Conservation (phyloP, 2,113 vertebrate genomes). For the Elaphurus davidianus region DNA sequence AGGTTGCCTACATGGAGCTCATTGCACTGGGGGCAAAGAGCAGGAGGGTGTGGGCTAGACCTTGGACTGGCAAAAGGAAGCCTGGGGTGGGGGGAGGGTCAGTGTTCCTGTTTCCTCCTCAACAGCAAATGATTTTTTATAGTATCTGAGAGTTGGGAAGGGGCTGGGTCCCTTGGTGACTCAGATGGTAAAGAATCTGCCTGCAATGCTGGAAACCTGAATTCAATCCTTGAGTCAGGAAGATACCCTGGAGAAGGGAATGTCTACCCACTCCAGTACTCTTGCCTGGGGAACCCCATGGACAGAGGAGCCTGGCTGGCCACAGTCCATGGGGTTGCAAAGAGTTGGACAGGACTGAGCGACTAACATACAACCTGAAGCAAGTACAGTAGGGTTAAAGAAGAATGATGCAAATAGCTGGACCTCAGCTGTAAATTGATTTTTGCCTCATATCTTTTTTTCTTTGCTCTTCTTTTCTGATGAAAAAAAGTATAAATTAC, state of each 20-base stretch:
- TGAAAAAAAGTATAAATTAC: background rate
- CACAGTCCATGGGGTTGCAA: background rate
- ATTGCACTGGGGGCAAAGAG: background rate
- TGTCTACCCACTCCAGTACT: background rate
- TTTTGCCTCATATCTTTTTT: constrained; percentile 49
- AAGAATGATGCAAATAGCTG: constrained; percentile 5
- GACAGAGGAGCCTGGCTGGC: background rate
- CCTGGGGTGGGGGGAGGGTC: background rate
- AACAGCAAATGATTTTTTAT: background rate
- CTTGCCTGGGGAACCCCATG: background rate
- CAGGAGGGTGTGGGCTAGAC: background rate
- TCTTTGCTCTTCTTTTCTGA: constrained; percentile 54
- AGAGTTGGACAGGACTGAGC: background rate
- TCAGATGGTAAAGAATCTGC: background rate
- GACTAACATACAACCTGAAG: background rate
- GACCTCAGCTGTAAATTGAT: constrained; percentile 35
- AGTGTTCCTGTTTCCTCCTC: constrained; percentile 45
- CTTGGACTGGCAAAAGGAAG: background rate
- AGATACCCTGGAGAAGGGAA: background rate
- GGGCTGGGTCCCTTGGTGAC: background rate
- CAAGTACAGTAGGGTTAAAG: background rate
- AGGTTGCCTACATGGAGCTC: constrained; percentile 25
- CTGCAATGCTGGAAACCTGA: background rate
- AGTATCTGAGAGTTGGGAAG: background rate
- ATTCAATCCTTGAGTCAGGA: background rate